Conservation (phyloP, 2,797 vertebrate genomes). For the Gymnoscopelus braueri region DNA sequence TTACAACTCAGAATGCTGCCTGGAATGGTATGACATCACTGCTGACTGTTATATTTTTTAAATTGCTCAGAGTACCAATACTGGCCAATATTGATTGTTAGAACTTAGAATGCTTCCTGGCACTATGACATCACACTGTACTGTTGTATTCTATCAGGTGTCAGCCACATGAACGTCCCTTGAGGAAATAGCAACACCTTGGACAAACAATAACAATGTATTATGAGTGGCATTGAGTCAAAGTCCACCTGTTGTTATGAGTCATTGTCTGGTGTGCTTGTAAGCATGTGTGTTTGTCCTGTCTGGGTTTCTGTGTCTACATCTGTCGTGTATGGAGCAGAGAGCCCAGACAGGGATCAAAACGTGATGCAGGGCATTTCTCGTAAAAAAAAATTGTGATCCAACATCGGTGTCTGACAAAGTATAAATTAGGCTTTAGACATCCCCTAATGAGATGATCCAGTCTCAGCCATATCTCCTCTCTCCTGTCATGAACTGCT, state of each 20-base stretch:
- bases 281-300: too few relatives aligned
- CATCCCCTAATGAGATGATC: too few relatives aligned
- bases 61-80: constrained; percentile 1
- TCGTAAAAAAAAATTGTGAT: too few relatives aligned
- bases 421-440: too few relatives aligned
- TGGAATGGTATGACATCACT: background rate
- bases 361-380: too few relatives aligned
- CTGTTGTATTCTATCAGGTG: constrained; percentile 9
- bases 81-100: background rate
- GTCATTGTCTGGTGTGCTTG: constrained; percentile 62
- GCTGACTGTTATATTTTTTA: constrained; percentile 8
- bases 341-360: too few relatives aligned
- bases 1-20: background rate
- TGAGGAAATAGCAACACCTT: constrained; percentile 54
- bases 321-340: too few relatives aligned
- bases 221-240: constrained; percentile 50
- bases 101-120: background rate
- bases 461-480: too few relatives aligned
- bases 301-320: too few relatives aligned
- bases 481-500: background rate
- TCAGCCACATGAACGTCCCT: constrained; percentile 2
- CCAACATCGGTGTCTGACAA: too few relatives aligned
- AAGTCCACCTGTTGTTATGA: constrained; percentile 71
- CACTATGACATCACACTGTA: background rate
- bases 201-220: constrained; percentile 59